A percentile compares a stretch with the other conserved stretches of the same genome.
These are phyloP conservation scores for Acrobeloides nanus DNA, from an alignment of 2,888 invertebrate genomes.

Conservation along the genomic window DNA sequence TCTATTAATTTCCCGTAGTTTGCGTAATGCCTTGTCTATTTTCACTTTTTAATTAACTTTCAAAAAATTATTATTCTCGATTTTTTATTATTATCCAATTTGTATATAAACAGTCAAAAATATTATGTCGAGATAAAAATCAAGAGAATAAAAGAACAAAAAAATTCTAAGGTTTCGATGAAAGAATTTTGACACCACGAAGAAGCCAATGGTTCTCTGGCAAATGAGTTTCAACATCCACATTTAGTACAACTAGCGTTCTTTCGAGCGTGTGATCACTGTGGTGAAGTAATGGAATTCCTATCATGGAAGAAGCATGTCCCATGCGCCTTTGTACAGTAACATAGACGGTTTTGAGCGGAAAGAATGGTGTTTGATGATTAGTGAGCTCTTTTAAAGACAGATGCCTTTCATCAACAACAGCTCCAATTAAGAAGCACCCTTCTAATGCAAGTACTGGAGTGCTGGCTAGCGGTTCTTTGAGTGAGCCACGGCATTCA, in stretches of 20 bases:
- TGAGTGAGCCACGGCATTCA: conserved; percentile 3
- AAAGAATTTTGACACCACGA: conserved; percentile 20
- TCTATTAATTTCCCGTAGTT: too few relatives aligned
- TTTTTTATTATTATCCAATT: too few relatives aligned
- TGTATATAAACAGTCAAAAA: too few relatives aligned
- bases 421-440: conserved; percentile 15
- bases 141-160: too few relatives aligned
- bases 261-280: neutral
- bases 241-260: conserved; percentile 12
- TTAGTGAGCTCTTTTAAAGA: conserved; percentile 15
- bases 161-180: conserved; percentile 3
- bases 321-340: conserved; percentile 11
- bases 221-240: conserved; percentile 20
- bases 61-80: too few relatives aligned
- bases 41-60: too few relatives aligned
- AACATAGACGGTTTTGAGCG: conserved; percentile 15
- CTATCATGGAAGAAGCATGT: neutral
- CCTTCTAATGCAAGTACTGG: conserved; percentile 19
- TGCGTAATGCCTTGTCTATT: too few relatives aligned
- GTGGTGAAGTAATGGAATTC: conserved; percentile 11
- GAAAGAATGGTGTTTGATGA: conserved; percentile 10
- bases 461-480: too few relatives aligned
- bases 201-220: conserved; percentile 25
- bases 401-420: conserved; percentile 9
- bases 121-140: too few relatives aligned